Evolutionary conservation across 2,888 invertebrate species (phyloP).

Genomic region (Ochlodes sylvanus): DNA sequence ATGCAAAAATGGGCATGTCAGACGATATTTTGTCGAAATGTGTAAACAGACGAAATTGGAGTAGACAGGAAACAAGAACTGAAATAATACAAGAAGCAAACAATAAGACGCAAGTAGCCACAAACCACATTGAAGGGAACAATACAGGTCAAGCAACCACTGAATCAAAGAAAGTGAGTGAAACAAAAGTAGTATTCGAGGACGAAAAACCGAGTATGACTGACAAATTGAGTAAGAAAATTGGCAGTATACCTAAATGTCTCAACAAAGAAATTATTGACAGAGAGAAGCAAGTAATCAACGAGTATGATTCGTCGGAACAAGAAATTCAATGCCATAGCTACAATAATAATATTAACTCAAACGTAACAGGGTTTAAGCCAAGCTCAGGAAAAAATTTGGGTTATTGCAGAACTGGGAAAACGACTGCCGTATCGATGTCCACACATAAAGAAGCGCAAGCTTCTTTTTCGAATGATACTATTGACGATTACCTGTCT

Average conservation of each 20-base stretch:
- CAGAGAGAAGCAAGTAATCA: conserved; percentile 39
- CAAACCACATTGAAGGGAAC: conserved; percentile 17
- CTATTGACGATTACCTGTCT: conserved; percentile 70
- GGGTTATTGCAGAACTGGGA: conserved; percentile 41
- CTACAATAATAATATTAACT: conserved; percentile 51
- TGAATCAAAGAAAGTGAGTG: conserved; percentile 39
- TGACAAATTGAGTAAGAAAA: conserved; percentile 23
- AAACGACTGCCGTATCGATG: conserved; percentile 45
- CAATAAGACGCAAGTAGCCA: conserved; percentile 27
- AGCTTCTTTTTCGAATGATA: conserved; percentile 69
- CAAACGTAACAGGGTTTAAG: conserved; percentile 43
- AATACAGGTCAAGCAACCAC: conserved; percentile 3
- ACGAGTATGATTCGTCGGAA: conserved; percentile 55
- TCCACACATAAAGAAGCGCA: conserved; percentile 68
- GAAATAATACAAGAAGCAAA: conserved; percentile 49
- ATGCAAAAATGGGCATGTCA: conserved; percentile 63
- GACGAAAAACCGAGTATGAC: conserved; percentile 45
- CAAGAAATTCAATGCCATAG: conserved; percentile 63
- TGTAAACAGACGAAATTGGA: conserved; percentile 71
- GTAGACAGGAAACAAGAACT: conserved; percentile 53
- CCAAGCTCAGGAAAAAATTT: conserved; percentile 33
- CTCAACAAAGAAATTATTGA: conserved; percentile 38
- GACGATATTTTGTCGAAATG: conserved; percentile 77
- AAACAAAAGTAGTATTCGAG: conserved; percentile 54
- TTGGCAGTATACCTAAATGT: conserved; percentile 20